phyloP scores from a whole-genome alignment of 2,113 vertebrate genomes.

The Hippocampus comes region DNA sequence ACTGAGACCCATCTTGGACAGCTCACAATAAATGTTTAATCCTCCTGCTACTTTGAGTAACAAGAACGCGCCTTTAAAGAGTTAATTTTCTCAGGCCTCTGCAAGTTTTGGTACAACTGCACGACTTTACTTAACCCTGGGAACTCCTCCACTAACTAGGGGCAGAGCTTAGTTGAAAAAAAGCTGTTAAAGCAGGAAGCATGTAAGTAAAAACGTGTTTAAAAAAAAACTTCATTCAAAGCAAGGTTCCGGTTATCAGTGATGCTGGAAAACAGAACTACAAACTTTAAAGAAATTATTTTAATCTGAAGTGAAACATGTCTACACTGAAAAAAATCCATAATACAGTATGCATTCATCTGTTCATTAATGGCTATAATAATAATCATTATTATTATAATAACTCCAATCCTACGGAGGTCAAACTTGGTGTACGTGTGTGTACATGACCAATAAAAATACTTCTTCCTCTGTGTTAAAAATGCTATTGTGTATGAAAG shows the following conservation, averaged over 20 bases:
- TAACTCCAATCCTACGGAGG: too few species aligned
- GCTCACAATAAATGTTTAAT: constrained; percentile 79
- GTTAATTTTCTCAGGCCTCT: constrained; percentile 41
- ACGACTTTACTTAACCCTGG: constrained; percentile 10
- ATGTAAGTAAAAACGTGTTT: background rate
- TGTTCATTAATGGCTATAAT: background rate
- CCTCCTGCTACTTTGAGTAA: constrained; percentile 78
- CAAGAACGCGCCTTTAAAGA: constrained; percentile 69
- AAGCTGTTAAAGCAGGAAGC: background rate
- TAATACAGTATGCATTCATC: background rate
- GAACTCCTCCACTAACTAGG: background rate
- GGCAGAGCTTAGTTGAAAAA: background rate
- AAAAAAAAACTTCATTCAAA: background rate
- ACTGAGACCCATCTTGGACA: constrained; percentile 82
- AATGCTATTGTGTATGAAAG: background rate
- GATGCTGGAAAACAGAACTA: background rate
- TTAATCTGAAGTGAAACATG: background rate
- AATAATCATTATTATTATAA: background rate
- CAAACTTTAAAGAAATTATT: background rate
- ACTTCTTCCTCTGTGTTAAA: too few species aligned
- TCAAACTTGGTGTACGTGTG: too few species aligned
- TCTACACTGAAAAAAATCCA: background rate
- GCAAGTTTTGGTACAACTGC: background rate
- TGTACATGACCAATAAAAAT: background rate
- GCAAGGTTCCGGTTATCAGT: background rate